Conservation (phyloP, 2,888 invertebrate species). For the Lepidocyrtoides sp. region DNA sequence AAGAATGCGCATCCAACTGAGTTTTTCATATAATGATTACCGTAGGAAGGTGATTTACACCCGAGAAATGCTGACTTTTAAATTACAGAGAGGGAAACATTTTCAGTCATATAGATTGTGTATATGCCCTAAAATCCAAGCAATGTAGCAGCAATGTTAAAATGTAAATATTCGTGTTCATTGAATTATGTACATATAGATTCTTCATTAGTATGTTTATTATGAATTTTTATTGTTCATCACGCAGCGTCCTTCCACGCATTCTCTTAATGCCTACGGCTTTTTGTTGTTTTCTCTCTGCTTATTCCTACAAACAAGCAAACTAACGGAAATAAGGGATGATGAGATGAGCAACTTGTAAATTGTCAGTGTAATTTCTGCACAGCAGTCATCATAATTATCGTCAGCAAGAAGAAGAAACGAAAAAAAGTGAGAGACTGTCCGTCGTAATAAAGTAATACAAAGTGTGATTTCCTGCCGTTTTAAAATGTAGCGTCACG, state of each 20-base stretch:
- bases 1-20: neutral
- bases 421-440: neutral
- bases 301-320: neutral
- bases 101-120: neutral
- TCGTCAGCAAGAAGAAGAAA: neutral
- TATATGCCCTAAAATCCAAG: neutral
- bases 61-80: conserved; percentile 53
- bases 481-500: conserved; percentile 51
- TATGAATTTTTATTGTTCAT: conserved; percentile 18
- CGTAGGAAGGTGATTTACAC: conserved; percentile 59
- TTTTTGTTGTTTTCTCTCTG: neutral
- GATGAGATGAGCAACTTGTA: conserved; percentile 18
- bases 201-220: conserved; percentile 21
- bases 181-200: neutral
- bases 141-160: neutral
- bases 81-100: conserved; percentile 29
- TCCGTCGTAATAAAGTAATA: conserved; percentile 48
- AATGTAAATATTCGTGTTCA: neutral
- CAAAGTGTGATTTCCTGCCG: conserved; percentile 72
- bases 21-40: conserved; percentile 44
- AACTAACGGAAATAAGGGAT: conserved; percentile 59
- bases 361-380: conserved; percentile 68
- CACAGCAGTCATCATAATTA: conserved; percentile 60
- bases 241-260: too few relatives aligned
- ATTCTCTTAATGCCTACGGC: conserved; percentile 10